Evolutionary conservation across 2,888 invertebrate species (phyloP), one percentile per base, ranked within the genome.

Genomic region (Chydorus sphaericus): DNA sequence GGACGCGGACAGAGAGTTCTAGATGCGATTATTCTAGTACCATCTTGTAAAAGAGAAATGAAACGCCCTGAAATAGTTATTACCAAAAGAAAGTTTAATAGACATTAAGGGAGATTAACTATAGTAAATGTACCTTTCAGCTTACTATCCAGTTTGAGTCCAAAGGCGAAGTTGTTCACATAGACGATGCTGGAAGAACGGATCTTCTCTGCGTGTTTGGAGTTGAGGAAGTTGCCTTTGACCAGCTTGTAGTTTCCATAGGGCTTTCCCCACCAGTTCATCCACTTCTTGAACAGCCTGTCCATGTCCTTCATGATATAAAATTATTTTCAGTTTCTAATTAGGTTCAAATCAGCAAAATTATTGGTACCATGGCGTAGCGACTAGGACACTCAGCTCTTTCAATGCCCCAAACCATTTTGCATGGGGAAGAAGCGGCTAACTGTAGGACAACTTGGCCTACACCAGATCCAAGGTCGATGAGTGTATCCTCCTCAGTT

Each of bases 131-230:
- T 14, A 52, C 52, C 52, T 71, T 97, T 97, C 62, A 97, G 71
- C 74, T 91, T 86, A 72, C 97, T 93, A 73, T 98, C 97, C 30
- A 98, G 93, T 61, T 84, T 83, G 26, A 98, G 94, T 11, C 94
- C 94, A 72, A 99, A 99, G 39, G 97, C 98, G 75, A 93, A 99
- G 76, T 98, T 98, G 75, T 98, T 98, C 37, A 98, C 97, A 75
- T 98, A 99, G 59, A 98, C 92, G 66, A 98, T 85, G 37, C 91
- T 85, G 10, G 94, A 87, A 63, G 85, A 82, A 64, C 89, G 90
- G 63, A 98, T 93, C 71, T 87, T 88, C 69, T 96, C 93, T 62
- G 89, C 82, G 71, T 91, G 88, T 66, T 90, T 86, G 65, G 90
- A 87, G 64, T 83, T 80, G 62, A 98, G 73, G 73, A 98, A 98